Percentiles rank a stretch among this genome's conserved stretches.
Conservation (phyloP, 1,140 invertebrate genomes). For the Drosophila willistoni region DNA sequence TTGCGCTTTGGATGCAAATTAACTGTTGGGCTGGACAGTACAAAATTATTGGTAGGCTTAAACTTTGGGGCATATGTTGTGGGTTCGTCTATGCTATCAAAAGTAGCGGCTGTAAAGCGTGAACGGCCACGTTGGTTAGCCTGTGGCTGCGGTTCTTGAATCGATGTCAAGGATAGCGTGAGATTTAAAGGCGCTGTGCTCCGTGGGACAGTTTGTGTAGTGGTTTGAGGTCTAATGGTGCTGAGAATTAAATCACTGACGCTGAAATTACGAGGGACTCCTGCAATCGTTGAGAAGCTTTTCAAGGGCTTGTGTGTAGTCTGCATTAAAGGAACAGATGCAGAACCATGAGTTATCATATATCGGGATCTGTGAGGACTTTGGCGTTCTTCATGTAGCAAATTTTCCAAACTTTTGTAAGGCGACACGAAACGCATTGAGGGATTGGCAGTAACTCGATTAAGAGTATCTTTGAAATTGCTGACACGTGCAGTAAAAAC, state of each 20-base stretch:
- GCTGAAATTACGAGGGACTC: conserved; percentile 68
- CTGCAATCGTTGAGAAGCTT: conserved; percentile 53
- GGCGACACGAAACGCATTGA: conserved; percentile 75
- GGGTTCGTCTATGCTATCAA: conserved; percentile 55
- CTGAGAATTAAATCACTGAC: conserved; percentile 73
- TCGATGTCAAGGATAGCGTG: conserved; percentile 42
- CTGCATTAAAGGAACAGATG: conserved; percentile 44
- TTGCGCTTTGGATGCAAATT: conserved; percentile 47
- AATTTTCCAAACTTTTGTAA: conserved; percentile 77
- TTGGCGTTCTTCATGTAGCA: conserved; percentile 71
- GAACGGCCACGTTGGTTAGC: conserved; percentile 66
- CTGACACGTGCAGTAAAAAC: conserved; percentile 60
- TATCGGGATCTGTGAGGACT: conserved; percentile 51
- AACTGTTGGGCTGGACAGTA: conserved; percentile 16
- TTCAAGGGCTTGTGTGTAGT: conserved; percentile 59
- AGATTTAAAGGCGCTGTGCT: conserved; percentile 28
- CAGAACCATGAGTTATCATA: conserved; percentile 26
- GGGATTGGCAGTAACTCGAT: conserved; percentile 60
- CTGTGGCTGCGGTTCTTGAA: conserved; percentile 41
- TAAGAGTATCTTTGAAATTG: conserved; percentile 68
- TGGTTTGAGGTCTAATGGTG: conserved; percentile 60
- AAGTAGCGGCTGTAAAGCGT: conserved; percentile 67
- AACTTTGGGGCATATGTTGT: conserved; percentile 78
- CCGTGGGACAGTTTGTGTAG: conserved; percentile 13
- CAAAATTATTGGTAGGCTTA: conserved; percentile 32